These are phyloP conservation scores for Hofmannophila pseudospretella DNA, from an alignment of 2,888 invertebrate species.

Conservation along the genomic window DNA sequence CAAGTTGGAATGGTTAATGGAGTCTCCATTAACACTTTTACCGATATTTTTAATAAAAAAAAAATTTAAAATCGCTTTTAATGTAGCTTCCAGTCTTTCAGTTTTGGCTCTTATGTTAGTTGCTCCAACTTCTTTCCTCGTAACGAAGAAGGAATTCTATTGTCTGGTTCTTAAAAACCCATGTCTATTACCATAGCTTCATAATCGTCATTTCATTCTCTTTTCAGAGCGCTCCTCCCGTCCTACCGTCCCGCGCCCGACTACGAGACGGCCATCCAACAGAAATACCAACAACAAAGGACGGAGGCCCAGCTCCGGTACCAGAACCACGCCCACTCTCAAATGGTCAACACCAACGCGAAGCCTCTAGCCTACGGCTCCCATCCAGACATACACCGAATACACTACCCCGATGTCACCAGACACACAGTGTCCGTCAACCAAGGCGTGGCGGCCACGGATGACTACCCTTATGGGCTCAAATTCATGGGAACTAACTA, in stretches of 20 bases:
- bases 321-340: constrained; percentile 49
- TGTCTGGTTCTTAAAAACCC: neutral
- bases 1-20: no score
- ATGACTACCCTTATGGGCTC: constrained; percentile 55
- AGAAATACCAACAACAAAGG: constrained; percentile 82
- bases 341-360: constrained; percentile 27
- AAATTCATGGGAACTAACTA: constrained; percentile 54
- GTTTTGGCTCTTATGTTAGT: no score
- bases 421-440: constrained; percentile 60
- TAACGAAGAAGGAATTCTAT: no score
- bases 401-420: constrained; percentile 82
- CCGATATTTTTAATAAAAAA: no score
- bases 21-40: no score
- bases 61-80: no score
- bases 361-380: constrained; percentile 80
- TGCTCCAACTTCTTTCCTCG: no score
- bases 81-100: no score
- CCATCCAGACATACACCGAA: constrained; percentile 85
- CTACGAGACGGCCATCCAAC: constrained; percentile 95
- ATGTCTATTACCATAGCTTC: no score
- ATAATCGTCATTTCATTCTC: no score
- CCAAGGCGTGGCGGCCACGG: constrained; percentile 36
- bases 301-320: constrained; percentile 58
- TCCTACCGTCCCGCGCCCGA: constrained; percentile 94
- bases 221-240: constrained; percentile 85